Percentiles rank a stretch among this genome's conserved stretches.
Conservation (phyloP, 2,888 invertebrate genomes). For the Plutella xylostella region DNA sequence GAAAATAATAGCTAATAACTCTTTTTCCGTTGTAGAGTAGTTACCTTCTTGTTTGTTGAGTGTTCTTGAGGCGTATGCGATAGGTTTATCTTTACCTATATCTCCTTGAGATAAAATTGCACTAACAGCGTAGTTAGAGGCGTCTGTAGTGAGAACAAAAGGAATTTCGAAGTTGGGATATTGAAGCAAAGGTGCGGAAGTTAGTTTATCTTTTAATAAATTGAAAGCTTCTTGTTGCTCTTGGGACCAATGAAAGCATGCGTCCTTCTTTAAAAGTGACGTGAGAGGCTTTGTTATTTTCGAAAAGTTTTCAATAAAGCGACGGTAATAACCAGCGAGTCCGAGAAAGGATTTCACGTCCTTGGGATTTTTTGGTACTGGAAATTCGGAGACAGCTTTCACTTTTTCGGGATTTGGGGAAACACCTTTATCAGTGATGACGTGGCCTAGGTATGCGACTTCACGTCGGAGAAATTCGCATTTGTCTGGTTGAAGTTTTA, state of each 20-base stretch:
- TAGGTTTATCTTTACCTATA: slow-evolving; percentile 2
- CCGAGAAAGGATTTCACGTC: slow-evolving; percentile 15
- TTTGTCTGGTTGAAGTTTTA: slow-evolving; percentile 25
- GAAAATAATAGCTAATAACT: slow-evolving; percentile 2
- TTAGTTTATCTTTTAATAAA: slow-evolving; percentile 4
- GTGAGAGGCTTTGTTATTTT: slow-evolving; percentile 18
- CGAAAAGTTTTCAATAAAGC: slow-evolving; percentile 21
- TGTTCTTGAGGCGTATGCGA: slow-evolving; percentile 3
- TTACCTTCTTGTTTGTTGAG: slow-evolving; percentile 2
- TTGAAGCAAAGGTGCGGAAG: slow-evolving; percentile 6
- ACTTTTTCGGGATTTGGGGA: slow-evolving; percentile 23
- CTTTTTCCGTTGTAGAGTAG: slow-evolving; percentile 7
- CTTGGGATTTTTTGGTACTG: slow-evolving; percentile 15
- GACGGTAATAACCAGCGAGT: slow-evolving; percentile 20
- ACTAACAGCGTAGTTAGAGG: not conserved
- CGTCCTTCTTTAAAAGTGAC: slow-evolving; percentile 10
- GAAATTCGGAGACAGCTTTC: slow-evolving; percentile 18
- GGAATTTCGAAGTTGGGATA: slow-evolving; percentile 5
- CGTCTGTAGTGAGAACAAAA: slow-evolving; percentile 2
- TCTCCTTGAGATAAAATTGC: slow-evolving; percentile 2
- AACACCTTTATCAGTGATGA: slow-evolving; percentile 23
- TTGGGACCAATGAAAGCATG: slow-evolving; percentile 17
- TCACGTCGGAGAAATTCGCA: slow-evolving; percentile 19
- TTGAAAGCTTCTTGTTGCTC: slow-evolving; percentile 17
- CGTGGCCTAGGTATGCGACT: slow-evolving; percentile 28